These are phyloP conservation scores for Casuarius casuarius DNA, from an alignment of 2,113 vertebrate genomes.

Conservation along the genomic window DNA sequence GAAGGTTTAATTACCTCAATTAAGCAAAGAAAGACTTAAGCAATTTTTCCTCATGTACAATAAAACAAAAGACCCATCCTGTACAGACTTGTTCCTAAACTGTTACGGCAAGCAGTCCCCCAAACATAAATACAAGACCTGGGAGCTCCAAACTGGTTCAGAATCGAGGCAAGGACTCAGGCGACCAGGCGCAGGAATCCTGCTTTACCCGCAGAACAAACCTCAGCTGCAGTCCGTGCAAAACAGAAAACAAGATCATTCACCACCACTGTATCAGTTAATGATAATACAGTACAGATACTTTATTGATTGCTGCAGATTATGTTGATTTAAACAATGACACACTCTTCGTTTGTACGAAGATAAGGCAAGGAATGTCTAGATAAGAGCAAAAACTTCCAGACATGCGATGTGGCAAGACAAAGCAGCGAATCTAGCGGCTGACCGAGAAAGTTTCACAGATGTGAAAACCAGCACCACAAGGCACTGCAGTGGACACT, in stretches of 20 bases:
- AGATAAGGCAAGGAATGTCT: fast-evolving
- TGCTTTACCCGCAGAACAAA: neutral
- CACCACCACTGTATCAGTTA: neutral
- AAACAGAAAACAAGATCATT: neutral
- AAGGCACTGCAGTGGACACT: neutral
- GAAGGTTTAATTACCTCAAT: constrained; percentile 53
- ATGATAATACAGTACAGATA: neutral
- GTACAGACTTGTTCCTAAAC: constrained; percentile 36
- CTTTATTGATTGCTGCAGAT: neutral
- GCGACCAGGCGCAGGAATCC: neutral
- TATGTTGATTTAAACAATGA: neutral
- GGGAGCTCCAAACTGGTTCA: neutral
- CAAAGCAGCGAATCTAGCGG: neutral
- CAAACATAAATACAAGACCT: neutral
- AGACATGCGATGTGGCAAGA: fast-evolving
- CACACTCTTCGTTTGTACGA: neutral
- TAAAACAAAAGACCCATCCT: constrained; percentile 49
- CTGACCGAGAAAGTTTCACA: neutral
- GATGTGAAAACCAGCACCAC: neutral
- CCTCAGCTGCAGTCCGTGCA: neutral
- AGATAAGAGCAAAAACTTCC: neutral
- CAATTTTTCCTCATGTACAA: neutral
- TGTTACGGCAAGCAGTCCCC: neutral
- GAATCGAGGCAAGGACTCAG: neutral
- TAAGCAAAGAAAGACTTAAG: constrained; percentile 47